Percentiles rank a stretch among this genome's conserved stretches.
These are phyloP conservation scores for Tribolium castaneum DNA, from an alignment of 1,140 invertebrate genomes.

Conservation along the genomic window DNA sequence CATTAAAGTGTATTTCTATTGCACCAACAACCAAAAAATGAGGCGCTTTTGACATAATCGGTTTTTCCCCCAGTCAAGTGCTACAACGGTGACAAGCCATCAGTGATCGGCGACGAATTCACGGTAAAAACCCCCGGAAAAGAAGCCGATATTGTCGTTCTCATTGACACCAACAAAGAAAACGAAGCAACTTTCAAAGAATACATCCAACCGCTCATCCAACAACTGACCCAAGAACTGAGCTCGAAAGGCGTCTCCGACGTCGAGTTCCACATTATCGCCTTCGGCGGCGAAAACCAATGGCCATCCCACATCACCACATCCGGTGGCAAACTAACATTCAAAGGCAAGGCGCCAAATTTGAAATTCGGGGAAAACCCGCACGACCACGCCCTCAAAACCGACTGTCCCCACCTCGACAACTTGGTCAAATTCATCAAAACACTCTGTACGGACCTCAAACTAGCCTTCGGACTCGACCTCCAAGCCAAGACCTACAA, in stretches of 20 bases:
- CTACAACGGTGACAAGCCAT: conserved; percentile 66
- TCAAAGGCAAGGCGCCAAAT: conserved; percentile 67
- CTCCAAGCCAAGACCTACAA: conserved; percentile 67
- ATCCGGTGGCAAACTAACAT: conserved; percentile 67
- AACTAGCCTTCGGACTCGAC: conserved; percentile 51
- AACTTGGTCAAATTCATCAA: background rate
- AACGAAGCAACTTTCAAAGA: conserved; percentile 67
- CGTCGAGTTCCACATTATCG: conserved; percentile 69
- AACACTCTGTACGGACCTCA: conserved; percentile 46
- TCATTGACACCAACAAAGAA: conserved; percentile 73
- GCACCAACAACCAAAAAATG: too few relatives aligned
- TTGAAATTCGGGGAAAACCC: conserved; percentile 65
- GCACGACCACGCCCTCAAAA: conserved; percentile 37
- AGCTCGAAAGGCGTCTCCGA: conserved; percentile 70
- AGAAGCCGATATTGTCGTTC: conserved; percentile 78
- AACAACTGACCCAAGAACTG: conserved; percentile 65
- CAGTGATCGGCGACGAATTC: conserved; percentile 70
- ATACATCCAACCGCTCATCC: conserved; percentile 65
- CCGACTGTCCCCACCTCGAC: conserved; percentile 12
- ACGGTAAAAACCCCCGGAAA: conserved; percentile 75
- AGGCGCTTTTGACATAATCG: background rate
- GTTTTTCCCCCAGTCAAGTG: conserved; percentile 66
- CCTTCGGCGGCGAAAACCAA: conserved; percentile 67
- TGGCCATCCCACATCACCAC: conserved; percentile 72
- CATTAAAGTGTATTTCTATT: too few relatives aligned